Evolutionary conservation across 2,888 invertebrate species (phyloP).

Genomic region (Noctua janthina): DNA sequence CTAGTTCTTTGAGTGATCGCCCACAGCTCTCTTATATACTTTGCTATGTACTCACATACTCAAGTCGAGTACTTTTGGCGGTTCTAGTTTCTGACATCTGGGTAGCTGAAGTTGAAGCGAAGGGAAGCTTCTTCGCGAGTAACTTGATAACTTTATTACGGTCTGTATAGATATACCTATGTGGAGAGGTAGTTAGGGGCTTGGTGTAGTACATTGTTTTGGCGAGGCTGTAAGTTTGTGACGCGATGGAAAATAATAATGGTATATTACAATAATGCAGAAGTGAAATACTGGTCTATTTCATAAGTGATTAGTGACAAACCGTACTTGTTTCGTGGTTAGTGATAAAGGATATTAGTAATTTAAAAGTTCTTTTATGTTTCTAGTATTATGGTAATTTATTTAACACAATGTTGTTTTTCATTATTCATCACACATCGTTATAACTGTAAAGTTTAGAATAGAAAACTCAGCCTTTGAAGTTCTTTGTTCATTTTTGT

Average conservation of each 20-base stretch:
- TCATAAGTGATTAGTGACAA: background rate
- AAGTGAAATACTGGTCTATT: background rate
- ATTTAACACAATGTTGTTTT: background rate
- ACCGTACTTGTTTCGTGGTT: background rate
- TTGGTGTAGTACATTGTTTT: constrained; percentile 36
- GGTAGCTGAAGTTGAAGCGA: constrained; percentile 48
- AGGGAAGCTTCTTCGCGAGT: constrained; percentile 44
- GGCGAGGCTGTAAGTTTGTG: constrained; percentile 22
- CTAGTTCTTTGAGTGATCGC: constrained; percentile 52
- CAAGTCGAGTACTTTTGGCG: constrained; percentile 54
- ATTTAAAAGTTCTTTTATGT: background rate
- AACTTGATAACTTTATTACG: constrained; percentile 64
- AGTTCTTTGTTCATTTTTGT: background rate
- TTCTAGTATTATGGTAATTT: background rate
- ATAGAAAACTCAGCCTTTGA: background rate
- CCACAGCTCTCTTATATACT: constrained; percentile 39
- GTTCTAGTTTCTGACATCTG: constrained; percentile 66
- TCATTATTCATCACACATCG: background rate
- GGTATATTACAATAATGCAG: constrained; percentile 10
- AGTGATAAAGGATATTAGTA: background rate
- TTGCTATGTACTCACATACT: constrained; percentile 45
- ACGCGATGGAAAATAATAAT: constrained; percentile 19
- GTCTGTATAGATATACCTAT: constrained; percentile 22
- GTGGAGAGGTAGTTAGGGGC: constrained; percentile 25
- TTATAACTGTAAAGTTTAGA: background rate